These are phyloP conservation scores for Phaonia tiefii DNA, from an alignment of 2,888 invertebrate genomes.

Conservation along the genomic window DNA sequence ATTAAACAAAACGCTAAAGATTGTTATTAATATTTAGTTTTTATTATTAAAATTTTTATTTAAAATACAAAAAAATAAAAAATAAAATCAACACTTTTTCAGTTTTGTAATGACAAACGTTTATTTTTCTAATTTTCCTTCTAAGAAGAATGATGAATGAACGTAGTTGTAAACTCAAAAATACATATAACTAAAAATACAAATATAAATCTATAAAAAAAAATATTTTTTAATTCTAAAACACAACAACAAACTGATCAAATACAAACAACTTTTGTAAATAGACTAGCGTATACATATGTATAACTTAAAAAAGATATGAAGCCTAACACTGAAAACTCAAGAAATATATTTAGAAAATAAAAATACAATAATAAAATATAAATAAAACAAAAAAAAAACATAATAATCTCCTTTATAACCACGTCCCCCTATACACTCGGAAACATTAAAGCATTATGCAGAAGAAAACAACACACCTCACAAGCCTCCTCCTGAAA, in stretches of 20 bases:
- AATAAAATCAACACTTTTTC: conserved; percentile 11
- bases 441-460: too few species aligned
- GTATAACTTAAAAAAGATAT: conserved; percentile 2
- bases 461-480: too few species aligned
- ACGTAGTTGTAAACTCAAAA: conserved; percentile 11
- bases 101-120: not conserved
- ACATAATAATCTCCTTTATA: not conserved
- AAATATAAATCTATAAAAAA: conserved; percentile 13
- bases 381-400: conserved; percentile 9
- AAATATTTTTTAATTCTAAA: conserved; percentile 16
- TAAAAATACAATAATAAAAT: not conserved
- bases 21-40: conserved; percentile 1
- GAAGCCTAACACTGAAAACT: conserved; percentile 3
- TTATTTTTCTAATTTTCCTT: conserved; percentile 31
- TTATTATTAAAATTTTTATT: conserved; percentile 37
- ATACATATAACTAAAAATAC: not conserved
- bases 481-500: too few species aligned
- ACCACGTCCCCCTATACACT: too few species aligned
- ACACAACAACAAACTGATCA: conserved; percentile 7
- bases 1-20: not conserved
- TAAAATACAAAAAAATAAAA: too few species aligned
- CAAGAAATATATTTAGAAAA: conserved; percentile 20
- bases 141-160: conserved; percentile 17
- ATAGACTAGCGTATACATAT: conserved; percentile 10
- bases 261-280: conserved; percentile 14